Percentiles rank a stretch among this genome's conserved stretches.
Evolutionary conservation across 2,797 vertebrate species (phyloP).

Genomic region (Sphenopsis melanotis): DNA sequence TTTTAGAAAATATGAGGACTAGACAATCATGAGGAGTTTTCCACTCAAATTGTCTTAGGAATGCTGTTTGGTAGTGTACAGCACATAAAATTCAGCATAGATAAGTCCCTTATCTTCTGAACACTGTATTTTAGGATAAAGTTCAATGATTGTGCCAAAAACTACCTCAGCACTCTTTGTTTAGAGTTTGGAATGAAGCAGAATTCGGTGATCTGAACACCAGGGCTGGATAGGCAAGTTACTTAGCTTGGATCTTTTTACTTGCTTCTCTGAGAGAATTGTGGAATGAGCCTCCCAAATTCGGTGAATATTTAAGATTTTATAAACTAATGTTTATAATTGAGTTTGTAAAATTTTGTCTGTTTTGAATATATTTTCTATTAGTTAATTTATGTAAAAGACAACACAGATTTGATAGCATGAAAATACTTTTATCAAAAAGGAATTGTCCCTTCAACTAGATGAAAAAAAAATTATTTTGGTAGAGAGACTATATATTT

Average conservation of each 20-base stretch:
- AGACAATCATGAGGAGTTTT: not conserved
- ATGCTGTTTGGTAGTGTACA: not conserved
- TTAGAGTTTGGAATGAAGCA: not conserved
- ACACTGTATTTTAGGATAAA: not conserved
- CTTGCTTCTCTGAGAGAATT: not conserved
- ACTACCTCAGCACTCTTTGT: not conserved
- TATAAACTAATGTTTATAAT: not conserved
- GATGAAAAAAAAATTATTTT: not conserved
- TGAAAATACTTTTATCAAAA: not conserved
- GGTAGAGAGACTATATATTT: not conserved
- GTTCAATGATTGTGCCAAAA: not conserved
- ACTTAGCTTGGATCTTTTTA: not conserved
- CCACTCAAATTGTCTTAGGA: not conserved
- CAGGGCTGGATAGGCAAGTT: not conserved
- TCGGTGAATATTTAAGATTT: not conserved
- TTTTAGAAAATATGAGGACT: not conserved
- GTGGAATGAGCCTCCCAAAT: not conserved
- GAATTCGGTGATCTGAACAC: not conserved
- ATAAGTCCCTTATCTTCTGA: not conserved
- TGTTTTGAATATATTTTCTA: not conserved
- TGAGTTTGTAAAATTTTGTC: not conserved
- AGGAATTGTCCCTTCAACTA: not conserved
- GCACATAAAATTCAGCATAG: not conserved
- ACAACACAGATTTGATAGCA: not conserved
- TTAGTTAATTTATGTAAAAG: not conserved